Percentiles rank a stretch among this genome's conserved stretches.
These are phyloP conservation scores for Mamestra brassicae DNA, from an alignment of 2,888 invertebrate species.

Conservation along the genomic window DNA sequence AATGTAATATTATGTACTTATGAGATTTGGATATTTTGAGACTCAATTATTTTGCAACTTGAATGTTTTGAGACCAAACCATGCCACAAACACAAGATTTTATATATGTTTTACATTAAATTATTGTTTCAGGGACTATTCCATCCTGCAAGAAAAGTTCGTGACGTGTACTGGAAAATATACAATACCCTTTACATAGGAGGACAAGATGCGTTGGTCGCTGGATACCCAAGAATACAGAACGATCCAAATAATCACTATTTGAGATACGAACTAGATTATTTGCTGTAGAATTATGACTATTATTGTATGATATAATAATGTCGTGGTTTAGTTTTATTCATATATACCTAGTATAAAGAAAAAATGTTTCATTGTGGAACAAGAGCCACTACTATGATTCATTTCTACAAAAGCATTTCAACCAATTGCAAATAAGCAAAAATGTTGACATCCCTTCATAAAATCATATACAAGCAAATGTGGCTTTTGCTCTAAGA, in stretches of 20 bases:
- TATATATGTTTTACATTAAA: not conserved
- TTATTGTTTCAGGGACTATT: conserved; percentile 96
- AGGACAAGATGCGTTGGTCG: conserved; percentile 99
- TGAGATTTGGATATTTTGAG: too few species aligned
- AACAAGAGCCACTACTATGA: conserved; percentile 50
- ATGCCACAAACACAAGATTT: not conserved
- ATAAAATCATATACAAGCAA: conserved; percentile 20
- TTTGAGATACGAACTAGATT: conserved; percentile 98
- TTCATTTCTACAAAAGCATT: conserved; percentile 8
- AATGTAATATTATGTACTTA: too few species aligned
- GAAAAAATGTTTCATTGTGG: conserved; percentile 39
- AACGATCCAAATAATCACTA: conserved; percentile 99
- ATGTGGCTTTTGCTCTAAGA: conserved; percentile 59
- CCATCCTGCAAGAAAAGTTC: conserved; percentile 99
- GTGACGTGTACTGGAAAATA: conserved; percentile 99
- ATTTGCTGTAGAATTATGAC: conserved; percentile 93
- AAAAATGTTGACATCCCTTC: conserved; percentile 2
- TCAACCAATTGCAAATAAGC: conserved; percentile 6
- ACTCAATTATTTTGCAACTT: too few species aligned
- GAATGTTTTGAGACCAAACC: too few species aligned
- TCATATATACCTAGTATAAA: conserved; percentile 40
- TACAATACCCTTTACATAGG: conserved; percentile 99
- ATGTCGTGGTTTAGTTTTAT: conserved; percentile 60
- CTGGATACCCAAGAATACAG: conserved; percentile 98
- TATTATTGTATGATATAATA: conserved; percentile 48